A percentile compares a stretch with the other conserved stretches of the same genome.
Conservation (phyloP, 2,888 invertebrate genomes). For the Limnephilus rhombicus region DNA sequence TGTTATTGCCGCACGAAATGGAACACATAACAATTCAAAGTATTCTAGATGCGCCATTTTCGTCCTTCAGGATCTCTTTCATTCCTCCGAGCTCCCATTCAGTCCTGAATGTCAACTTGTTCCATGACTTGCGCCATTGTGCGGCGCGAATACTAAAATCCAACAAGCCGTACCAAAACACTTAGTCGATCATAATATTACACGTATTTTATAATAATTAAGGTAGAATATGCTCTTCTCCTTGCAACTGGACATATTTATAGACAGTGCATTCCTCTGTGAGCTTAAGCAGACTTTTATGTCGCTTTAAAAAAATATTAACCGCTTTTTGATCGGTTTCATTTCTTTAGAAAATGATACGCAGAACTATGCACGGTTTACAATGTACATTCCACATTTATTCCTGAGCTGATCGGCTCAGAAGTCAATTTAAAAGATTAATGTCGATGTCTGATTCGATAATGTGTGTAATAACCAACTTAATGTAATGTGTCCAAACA, state of each 20-base stretch:
- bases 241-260: neutral
- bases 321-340: neutral
- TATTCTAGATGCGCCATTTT: conserved; percentile 9
- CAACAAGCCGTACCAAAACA: conserved; percentile 5
- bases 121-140: neutral
- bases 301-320: neutral
- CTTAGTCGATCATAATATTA: neutral
- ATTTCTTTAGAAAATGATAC: neutral
- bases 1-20: conserved; percentile 11
- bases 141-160: conserved; percentile 22
- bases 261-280: neutral
- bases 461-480: neutral
- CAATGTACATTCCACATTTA: neutral
- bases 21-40: conserved; percentile 8
- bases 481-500: neutral
- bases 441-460: neutral
- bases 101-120: conserved; percentile 8
- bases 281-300: neutral
- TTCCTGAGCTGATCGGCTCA: neutral
- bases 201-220: neutral
- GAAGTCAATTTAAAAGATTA: neutral
- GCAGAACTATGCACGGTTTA: neutral
- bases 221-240: neutral
- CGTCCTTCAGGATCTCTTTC: conserved; percentile 13
- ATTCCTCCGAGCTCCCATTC: conserved; percentile 5